Evolutionary conservation across 2,888 invertebrate species (phyloP), one percentile per base, ranked within the genome.

Genomic region (Oscheius myriophilus): DNA sequence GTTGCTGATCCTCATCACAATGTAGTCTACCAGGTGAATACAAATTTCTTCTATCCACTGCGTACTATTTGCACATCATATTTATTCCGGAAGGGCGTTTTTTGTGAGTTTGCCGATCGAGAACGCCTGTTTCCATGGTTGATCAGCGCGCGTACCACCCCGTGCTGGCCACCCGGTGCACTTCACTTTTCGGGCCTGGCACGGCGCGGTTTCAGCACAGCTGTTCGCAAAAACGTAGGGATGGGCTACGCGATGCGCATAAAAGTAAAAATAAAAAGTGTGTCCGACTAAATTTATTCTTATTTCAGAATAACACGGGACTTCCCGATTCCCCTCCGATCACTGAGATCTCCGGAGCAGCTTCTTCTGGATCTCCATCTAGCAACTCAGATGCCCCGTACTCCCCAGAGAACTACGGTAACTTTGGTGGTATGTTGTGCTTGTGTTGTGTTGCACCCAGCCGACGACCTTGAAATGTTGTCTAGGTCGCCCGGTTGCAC

Each of bases 301-400:
- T 2, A n/a, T 59, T 67, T 25, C 42, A 67, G 67, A 67, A 67
- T 43, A 43, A 49, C 16, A 25, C 57, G 11, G 45, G 83, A 16
- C 74, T 85, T 53, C 85, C 84, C 45, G 84, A 85, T 68, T 79
- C 81, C 21, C 85, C 85, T 51, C 85, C 85, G 12, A 81, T 86
- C 57, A 86, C 85, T 9, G 85, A 85, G 62, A 72, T 82, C 54
- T 81, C 81, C 26, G 83, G 76, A 11, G 80, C 76, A 18, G 83
- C 78, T 23, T 78, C 78, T 4, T 78, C 79, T 7, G 79, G 81
- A n/a, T 84, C 84, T 0, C 84, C 84, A n/a, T 79, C 80, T 0
- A 75, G 75, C 46, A 82, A 79, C 66, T 82, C 84, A 6, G 84
- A 84, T 45, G 71, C 80, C 16, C 84, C 84, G 25, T 85, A 81